phyloP scores from a whole-genome alignment of 2,797 vertebrate genomes.

The Gorsachius magnificus region DNA sequence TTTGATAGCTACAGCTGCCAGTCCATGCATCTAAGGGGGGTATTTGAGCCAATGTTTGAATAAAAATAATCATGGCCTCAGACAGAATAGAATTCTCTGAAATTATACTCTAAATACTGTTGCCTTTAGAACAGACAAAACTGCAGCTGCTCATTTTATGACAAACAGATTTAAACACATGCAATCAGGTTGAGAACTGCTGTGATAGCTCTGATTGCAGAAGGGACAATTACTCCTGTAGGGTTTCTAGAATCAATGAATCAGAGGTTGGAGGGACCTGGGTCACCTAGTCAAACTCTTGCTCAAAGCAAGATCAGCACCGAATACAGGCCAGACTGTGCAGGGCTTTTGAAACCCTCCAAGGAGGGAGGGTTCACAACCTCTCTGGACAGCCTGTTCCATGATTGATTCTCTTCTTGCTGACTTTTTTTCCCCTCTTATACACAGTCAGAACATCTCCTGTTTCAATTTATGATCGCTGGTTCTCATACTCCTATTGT shows the following conservation, averaged over 20 bases:
- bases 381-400: neutral
- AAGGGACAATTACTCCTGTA: neutral
- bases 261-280: neutral
- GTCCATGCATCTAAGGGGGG: neutral
- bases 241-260: neutral
- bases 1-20: neutral
- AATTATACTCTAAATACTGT: conserved; percentile 2
- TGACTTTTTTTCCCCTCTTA: neutral
- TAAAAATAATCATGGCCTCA: conserved; percentile 3
- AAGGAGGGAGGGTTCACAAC: neutral
- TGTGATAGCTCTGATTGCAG: conserved; percentile 9
- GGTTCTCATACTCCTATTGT: neutral
- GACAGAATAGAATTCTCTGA: neutral
- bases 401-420: neutral
- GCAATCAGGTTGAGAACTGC: conserved; percentile 6
- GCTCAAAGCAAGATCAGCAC: neutral
- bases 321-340: neutral
- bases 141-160: neutral
- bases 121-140: conserved; percentile 26
- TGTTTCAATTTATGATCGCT: neutral
- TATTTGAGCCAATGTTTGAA: neutral
- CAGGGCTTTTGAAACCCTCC: neutral
- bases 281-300: neutral
- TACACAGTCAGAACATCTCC: neutral
- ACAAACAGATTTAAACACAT: conserved; percentile 1